Evolutionary conservation across 2,888 invertebrate genomes (phyloP).

Genomic region (Dynastes maya): DNA sequence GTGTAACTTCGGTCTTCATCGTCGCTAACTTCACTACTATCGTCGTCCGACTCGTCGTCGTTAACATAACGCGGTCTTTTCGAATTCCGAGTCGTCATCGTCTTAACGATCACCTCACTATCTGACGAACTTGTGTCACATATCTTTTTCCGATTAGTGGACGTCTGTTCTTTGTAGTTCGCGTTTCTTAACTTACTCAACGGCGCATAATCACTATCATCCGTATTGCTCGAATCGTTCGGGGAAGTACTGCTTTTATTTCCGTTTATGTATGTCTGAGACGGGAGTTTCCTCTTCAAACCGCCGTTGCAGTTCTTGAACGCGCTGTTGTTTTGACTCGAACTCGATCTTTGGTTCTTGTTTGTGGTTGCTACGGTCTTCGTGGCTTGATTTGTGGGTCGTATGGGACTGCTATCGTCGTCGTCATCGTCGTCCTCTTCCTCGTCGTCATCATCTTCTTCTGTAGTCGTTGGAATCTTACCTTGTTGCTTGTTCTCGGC

Average conservation of each 20-base stretch:
- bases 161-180: conserved; percentile 53
- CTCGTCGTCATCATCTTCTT: conserved; percentile 55
- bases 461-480: conserved; percentile 54
- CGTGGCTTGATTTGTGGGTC: conserved; percentile 22
- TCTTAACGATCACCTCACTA: conserved; percentile 61
- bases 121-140: conserved; percentile 69
- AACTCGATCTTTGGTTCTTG: conserved; percentile 51
- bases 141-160: conserved; percentile 58
- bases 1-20: conserved; percentile 58
- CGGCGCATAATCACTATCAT: conserved; percentile 57
- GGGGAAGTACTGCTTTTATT: conserved; percentile 45
- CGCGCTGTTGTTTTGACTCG: conserved; percentile 43
- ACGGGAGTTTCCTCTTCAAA: conserved; percentile 19
- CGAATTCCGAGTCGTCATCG: conserved; percentile 52
- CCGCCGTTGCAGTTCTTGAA: conserved; percentile 36
- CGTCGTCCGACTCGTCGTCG: conserved; percentile 61
- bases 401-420: conserved; percentile 39
- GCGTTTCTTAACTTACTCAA: conserved; percentile 56
- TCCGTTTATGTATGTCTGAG: conserved; percentile 38
- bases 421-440: conserved; percentile 55
- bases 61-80: conserved; percentile 62
- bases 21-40: conserved; percentile 44
- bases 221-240: conserved; percentile 47
- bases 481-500: conserved; percentile 43
- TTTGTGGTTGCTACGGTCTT: conserved; percentile 51